Base-by-base conservation (phyloP, 1,140 invertebrate genomes). In the Metopolophium dirhodum region DNA sequence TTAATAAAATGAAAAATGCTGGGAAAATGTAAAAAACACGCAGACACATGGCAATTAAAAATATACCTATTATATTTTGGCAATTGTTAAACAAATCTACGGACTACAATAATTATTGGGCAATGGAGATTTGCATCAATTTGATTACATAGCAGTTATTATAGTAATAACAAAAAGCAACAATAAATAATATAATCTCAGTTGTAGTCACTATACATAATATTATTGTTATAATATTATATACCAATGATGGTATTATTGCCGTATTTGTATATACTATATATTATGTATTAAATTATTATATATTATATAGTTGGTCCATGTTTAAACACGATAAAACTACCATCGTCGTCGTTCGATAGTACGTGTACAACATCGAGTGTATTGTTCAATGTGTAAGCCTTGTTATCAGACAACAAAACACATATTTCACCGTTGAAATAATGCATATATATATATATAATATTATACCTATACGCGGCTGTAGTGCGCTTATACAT, bases 391-490 rank as follows among this genome's bases (percentile, higher is more conserved):
- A 14, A 18, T 18, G 14, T 86, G 30, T 30, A 86, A 86, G 7
- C 41, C 85, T 86, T 47, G 45, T 49, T 86, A 86, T 47, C 45
- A 49, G 45, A 86, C 30, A 86, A 87, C 45, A 87, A 87, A 87
- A 87, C 45, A 87, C 47, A 87, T 90, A 90, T 90, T 61, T 90
- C 37, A 41, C 57, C 35, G 30, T 68, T 68, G 89, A 68, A 90
- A 86, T 20, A 49, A 49, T 41, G 26, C 22, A 30, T 61, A 61
- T 11, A 26, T 54, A 61, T 61, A 61, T 61, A 61, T 61, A 61
- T 26, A 57, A 30, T 68, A n/a, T n/a, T n/a, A 14, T 68, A n/a
- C 61, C 61, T 68, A n/a, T n/a, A 68, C 30, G 57, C 26, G 20
- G 22, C 61, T 68, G 30, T 11, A 2, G 26, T 54, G 26, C 30